phyloP scores from a whole-genome alignment of 1,140 invertebrate species.

The Sitophilus oryzae region DNA sequence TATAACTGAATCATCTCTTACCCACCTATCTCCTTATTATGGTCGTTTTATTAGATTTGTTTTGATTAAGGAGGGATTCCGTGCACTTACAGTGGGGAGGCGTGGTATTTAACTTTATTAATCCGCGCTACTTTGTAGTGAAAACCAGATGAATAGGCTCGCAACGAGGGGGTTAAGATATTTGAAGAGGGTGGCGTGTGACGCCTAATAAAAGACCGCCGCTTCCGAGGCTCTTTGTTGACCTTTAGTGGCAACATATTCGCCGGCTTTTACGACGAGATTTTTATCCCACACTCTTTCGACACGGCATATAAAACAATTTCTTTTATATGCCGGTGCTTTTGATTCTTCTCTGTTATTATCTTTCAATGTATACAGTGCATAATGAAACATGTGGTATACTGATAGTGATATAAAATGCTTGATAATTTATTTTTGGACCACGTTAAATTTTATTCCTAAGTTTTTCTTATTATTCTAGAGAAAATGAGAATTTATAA shows the following conservation, averaged over 20 bases:
- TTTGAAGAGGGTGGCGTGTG: slow-evolving; percentile 9
- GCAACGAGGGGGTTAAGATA: slow-evolving; percentile 7
- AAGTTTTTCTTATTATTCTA: too few relatives aligned
- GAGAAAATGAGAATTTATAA: too few relatives aligned
- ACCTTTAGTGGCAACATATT: background rate
- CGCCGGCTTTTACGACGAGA: background rate
- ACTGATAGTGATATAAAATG: too few relatives aligned
- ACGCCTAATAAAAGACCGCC: background rate
- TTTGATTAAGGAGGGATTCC: slow-evolving; percentile 20
- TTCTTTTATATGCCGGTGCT: too few relatives aligned
- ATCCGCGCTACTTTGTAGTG: slow-evolving; percentile 21
- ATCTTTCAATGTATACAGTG: too few relatives aligned
- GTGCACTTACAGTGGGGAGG: slow-evolving; percentile 15
- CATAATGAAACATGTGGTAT: too few relatives aligned
- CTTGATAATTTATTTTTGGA: too few relatives aligned
- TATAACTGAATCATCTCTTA: background rate
- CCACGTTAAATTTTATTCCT: too few relatives aligned
- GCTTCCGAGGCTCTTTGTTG: background rate
- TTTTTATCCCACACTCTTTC: too few relatives aligned
- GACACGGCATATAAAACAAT: too few relatives aligned
- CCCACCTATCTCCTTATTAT: slow-evolving; percentile 16
- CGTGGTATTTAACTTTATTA: slow-evolving; percentile 20
- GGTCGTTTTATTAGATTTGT: slow-evolving; percentile 23
- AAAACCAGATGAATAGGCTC: slow-evolving; percentile 13
- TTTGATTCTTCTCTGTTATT: too few relatives aligned